Evolutionary conservation across 2,797 vertebrate species (phyloP).

Genomic region (Echeneis naucrates): DNA sequence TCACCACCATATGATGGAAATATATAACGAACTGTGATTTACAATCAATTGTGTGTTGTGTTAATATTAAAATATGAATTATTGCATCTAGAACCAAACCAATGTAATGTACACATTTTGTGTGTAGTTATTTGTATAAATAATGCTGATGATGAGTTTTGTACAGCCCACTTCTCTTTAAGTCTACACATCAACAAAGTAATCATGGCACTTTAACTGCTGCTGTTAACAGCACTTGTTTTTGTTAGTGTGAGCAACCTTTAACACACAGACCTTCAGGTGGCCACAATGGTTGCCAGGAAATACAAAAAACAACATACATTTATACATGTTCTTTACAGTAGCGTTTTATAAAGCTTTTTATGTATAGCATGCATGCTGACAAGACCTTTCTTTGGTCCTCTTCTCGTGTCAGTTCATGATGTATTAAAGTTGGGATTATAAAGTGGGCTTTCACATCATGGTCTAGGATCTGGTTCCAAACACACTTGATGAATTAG

Average conservation of each 20-base stretch:
- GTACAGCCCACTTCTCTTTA: neutral
- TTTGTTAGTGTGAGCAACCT: neutral
- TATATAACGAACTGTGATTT: conserved; percentile 7
- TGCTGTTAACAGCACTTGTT: conserved; percentile 8
- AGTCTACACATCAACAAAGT: conserved; percentile 6
- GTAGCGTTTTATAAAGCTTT: too few species aligned
- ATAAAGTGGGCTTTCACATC: neutral
- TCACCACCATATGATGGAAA: neutral
- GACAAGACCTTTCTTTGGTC: neutral
- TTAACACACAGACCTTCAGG: conserved; percentile 14
- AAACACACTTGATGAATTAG: too few species aligned
- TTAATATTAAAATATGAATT: neutral
- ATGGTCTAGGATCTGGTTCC: too few species aligned
- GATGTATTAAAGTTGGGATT: neutral
- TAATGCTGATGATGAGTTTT: neutral
- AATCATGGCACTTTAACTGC: conserved; percentile 30
- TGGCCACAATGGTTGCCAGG: neutral
- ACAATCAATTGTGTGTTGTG: conserved; percentile 1
- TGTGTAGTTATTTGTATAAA: too few species aligned
- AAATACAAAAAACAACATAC: neutral
- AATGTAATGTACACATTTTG: too few species aligned
- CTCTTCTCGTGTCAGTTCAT: neutral
- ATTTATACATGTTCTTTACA: too few species aligned
- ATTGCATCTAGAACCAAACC: too few species aligned
- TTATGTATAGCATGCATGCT: conserved; percentile 24